Evolutionary conservation across 2,888 invertebrate genomes (phyloP).

Genomic region (Auanema freiburgensis): DNA sequence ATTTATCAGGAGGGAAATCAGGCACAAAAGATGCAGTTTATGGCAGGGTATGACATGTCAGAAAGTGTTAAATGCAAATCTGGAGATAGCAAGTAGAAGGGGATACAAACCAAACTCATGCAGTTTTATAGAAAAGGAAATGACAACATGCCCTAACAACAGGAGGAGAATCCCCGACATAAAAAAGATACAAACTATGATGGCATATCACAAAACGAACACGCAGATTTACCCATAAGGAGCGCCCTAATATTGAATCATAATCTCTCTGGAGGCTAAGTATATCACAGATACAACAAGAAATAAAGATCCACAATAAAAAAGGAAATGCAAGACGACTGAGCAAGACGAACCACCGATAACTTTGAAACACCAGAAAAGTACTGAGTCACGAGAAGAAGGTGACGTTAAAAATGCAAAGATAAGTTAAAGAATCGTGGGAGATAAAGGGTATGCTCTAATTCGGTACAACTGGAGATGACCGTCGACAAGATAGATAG

Average conservation of each 20-base stretch:
- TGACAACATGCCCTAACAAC: background rate
- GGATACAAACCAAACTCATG: conserved; percentile 6
- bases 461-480: conserved; percentile 11
- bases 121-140: conserved; percentile 3
- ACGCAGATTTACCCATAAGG: background rate
- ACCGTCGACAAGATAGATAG: conserved; percentile 25
- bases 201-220: conserved; percentile 3
- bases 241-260: background rate
- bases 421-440: background rate
- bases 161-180: too few species aligned
- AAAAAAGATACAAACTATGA: too few species aligned
- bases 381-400: conserved; percentile 22
- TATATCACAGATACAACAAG: background rate
- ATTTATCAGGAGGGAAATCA: conserved; percentile 11
- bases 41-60: background rate
- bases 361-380: conserved; percentile 19
- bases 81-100: too few species aligned
- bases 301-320: conserved; percentile 2
- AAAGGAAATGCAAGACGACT: conserved; percentile 6
- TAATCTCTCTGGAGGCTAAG: too few species aligned
- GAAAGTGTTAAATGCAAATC: too few species aligned
- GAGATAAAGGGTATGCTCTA: conserved; percentile 3
- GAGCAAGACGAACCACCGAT: conserved; percentile 25
- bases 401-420: conserved; percentile 18
- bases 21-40: conserved; percentile 4